phyloP scores from a whole-genome alignment of 2,113 vertebrate genomes.

The Zosterops lateralis region DNA sequence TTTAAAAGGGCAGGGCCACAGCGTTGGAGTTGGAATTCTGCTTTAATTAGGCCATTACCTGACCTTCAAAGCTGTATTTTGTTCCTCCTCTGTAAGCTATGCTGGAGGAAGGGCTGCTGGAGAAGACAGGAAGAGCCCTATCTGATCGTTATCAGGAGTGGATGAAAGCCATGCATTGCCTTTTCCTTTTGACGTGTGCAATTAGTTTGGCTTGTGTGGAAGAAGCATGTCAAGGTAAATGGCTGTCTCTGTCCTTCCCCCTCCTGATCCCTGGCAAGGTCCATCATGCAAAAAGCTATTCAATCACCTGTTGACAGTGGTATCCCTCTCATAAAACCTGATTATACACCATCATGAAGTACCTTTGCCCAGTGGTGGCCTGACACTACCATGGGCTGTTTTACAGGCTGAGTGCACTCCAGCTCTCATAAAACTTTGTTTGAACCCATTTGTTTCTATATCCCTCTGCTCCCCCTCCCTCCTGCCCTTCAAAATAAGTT shows the following conservation, averaged over 20 bases:
- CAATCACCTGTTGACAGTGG: constrained; percentile 56
- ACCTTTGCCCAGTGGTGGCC: not conserved
- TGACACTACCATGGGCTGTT: not conserved
- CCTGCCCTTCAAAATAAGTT: not conserved
- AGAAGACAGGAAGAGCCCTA: constrained; percentile 47
- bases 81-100: constrained; percentile 15
- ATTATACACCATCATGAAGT: not conserved
- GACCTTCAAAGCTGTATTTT: constrained; percentile 50
- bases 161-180: constrained; percentile 49
- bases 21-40: constrained; percentile 15
- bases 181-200: constrained; percentile 51
- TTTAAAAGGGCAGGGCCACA: constrained; percentile 1
- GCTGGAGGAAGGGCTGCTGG: constrained; percentile 33
- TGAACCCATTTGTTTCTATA: constrained; percentile 7
- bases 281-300: constrained; percentile 2
- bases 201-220: constrained; percentile 38
- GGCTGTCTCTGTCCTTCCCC: not conserved
- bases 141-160: constrained; percentile 4
- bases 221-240: constrained; percentile 45
- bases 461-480: not conserved
- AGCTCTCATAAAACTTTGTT: constrained; percentile 52
- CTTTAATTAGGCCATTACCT: constrained; percentile 47
- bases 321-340: constrained; percentile 43
- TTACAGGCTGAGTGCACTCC: constrained; percentile 48
- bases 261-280: not conserved